Percentiles rank a stretch among this genome's conserved stretches.
These are phyloP conservation scores for Pterophyllum scalare DNA, from an alignment of 2,113 vertebrate genomes.

Conservation along the genomic window DNA sequence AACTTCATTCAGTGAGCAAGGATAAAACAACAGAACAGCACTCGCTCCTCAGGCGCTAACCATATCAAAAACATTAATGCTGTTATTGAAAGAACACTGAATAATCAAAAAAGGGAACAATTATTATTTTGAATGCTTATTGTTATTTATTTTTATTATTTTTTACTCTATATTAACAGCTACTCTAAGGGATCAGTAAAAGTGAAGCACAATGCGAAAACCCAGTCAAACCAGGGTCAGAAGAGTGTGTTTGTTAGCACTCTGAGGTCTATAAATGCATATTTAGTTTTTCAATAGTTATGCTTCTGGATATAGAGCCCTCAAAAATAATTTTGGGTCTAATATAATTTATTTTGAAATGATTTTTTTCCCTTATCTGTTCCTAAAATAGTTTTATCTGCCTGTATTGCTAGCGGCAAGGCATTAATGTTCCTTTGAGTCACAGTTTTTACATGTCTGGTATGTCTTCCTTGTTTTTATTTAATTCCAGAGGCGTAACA, in stretches of 20 bases:
- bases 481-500: too few relatives aligned
- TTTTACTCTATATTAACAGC: constrained; percentile 57
- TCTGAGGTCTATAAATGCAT: too few relatives aligned
- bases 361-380: too few relatives aligned
- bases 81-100: constrained; percentile 66
- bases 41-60: constrained; percentile 32
- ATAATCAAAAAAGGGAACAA: constrained; percentile 51
- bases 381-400: too few relatives aligned
- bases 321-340: too few relatives aligned
- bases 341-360: too few relatives aligned
- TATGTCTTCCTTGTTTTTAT: too few relatives aligned
- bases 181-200: constrained; percentile 20
- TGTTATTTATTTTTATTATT: constrained; percentile 1
- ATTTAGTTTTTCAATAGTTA: too few relatives aligned
- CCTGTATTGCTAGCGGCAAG: too few relatives aligned
- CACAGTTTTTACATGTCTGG: too few relatives aligned
- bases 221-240: not conserved
- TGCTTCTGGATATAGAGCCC: too few relatives aligned
- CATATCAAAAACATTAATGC: constrained; percentile 52
- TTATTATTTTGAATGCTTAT: constrained; percentile 42
- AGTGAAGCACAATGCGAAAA: constrained; percentile 32
- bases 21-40: constrained; percentile 32
- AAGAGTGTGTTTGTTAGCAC: not conserved
- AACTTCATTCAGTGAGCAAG: constrained; percentile 23
- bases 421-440: too few relatives aligned